Base-by-base conservation (phyloP, 2,113 vertebrate species). In the Apistogramma diplotaenia region DNA sequence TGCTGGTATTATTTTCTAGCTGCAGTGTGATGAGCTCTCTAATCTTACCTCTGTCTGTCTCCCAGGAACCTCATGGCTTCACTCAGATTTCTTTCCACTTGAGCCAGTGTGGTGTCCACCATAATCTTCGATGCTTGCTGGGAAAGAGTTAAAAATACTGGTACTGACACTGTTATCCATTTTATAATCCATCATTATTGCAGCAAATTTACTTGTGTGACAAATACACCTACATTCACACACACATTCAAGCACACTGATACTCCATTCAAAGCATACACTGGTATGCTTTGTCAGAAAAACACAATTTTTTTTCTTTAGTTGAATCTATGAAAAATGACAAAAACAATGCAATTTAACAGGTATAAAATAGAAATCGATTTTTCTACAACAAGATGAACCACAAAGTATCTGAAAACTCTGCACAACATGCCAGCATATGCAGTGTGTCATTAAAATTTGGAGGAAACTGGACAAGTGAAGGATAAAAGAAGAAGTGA, bases 21-120 rank as follows among this genome's bases (percentile, higher is more conserved):
- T 7, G 23, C 40, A 67, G 62, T 67, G 40, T 19, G 23, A 67
- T 4, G 16, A 70, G 7, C 23, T 70, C 65, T 9, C 4, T 9
- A 18, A 10, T 37, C 89, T 89, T 79, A 99, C 98, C 95, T 96
- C 79, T 95, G 96, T 85, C 94, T 95, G 49, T 97, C 96, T 89
- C 95, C 97, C 33, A 99, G 93, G 90, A 99, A 96, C 93, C 94
- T 96, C 96, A 99, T 97, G 35, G 97, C 98, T 83, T 99, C 97
- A 3, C 96, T 97, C 89, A 99, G 95, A 89, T 97, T 97, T 83
- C 93, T 97, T 23, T 97, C 97, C 95, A 99, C 98, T 91, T 97
- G 96, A 86, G 94, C 95, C 54, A 99, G 92, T 2, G 95, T 96
- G 46, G 96, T 93, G 86, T 99, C 98, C 21, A 96, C 95, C 96